phyloP scores from a whole-genome alignment of 2,113 vertebrate genomes.

The Rhinogobius similis region DNA sequence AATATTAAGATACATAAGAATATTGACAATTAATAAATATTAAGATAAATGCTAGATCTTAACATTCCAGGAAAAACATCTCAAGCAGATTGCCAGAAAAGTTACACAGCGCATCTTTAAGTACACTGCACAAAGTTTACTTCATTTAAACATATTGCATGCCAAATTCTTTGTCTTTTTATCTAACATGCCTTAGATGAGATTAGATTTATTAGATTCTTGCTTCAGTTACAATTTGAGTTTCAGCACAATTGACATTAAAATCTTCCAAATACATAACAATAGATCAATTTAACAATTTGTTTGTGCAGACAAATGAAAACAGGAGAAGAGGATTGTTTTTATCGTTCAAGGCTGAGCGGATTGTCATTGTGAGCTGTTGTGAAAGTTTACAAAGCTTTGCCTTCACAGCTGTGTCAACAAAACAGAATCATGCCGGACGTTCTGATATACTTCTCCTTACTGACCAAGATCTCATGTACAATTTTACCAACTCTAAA shows the following conservation, averaged over 20 bases:
- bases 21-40: no score
- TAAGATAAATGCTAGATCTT: neutral
- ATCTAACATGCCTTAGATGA: neutral
- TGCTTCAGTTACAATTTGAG: no score
- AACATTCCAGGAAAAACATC: neutral
- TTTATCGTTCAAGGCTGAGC: slow-evolving; percentile 20
- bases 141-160: no score
- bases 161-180: neutral
- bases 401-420: slow-evolving; percentile 69
- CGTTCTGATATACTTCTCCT: slow-evolving; percentile 13
- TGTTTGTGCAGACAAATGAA: slow-evolving; percentile 23
- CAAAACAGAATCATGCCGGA: slow-evolving; percentile 8
- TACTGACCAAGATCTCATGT: neutral
- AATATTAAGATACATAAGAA: no score
- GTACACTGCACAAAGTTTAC: no score
- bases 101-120: neutral
- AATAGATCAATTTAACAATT: no score
- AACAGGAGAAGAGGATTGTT: slow-evolving; percentile 17
- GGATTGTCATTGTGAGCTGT: slow-evolving; percentile 28
- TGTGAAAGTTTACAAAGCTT: slow-evolving; percentile 27
- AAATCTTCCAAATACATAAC: no score
- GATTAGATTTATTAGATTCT: no score
- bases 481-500: neutral
- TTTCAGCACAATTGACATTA: no score
- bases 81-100: neutral